These are phyloP conservation scores for Paralvinella palmiformis DNA, from an alignment of 1,140 invertebrate genomes.

Conservation along the genomic window DNA sequence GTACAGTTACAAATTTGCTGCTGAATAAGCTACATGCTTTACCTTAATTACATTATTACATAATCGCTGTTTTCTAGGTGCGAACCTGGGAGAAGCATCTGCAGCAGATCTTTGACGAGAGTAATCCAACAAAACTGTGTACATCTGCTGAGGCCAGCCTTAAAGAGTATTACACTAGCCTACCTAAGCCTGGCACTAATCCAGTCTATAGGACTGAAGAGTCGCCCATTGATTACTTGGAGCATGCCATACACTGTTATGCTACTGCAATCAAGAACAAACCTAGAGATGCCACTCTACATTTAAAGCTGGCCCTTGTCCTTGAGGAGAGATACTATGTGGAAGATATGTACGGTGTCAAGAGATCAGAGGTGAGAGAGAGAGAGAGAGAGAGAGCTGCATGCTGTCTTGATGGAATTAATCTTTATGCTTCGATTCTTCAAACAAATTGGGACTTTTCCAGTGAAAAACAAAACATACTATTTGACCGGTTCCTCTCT, in stretches of 20 bases:
- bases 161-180: slow-evolving; percentile 36
- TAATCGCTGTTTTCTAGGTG: too few species aligned
- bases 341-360: slow-evolving; percentile 45
- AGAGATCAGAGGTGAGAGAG: slow-evolving; percentile 26
- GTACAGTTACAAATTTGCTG: too few species aligned
- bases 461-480: too few species aligned
- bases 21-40: too few species aligned
- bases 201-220: slow-evolving; percentile 22
- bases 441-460: too few species aligned
- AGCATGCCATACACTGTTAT: slow-evolving; percentile 30
- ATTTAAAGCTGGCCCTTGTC: slow-evolving; percentile 38
- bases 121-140: slow-evolving; percentile 28
- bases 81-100: slow-evolving; percentile 44
- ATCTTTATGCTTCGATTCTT: too few species aligned
- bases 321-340: slow-evolving; percentile 44
- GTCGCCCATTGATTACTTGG: slow-evolving; percentile 36
- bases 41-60: too few species aligned
- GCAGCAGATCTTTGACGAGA: slow-evolving; percentile 46
- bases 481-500: too few species aligned
- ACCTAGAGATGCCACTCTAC: slow-evolving; percentile 36
- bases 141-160: slow-evolving; percentile 26
- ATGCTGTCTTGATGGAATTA: too few species aligned
- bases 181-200: slow-evolving; percentile 25
- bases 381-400: too few species aligned
- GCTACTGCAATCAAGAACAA: slow-evolving; percentile 44